Conservation (phyloP, 1,140 invertebrate genomes). For the Elymnias hypermnestra region DNA sequence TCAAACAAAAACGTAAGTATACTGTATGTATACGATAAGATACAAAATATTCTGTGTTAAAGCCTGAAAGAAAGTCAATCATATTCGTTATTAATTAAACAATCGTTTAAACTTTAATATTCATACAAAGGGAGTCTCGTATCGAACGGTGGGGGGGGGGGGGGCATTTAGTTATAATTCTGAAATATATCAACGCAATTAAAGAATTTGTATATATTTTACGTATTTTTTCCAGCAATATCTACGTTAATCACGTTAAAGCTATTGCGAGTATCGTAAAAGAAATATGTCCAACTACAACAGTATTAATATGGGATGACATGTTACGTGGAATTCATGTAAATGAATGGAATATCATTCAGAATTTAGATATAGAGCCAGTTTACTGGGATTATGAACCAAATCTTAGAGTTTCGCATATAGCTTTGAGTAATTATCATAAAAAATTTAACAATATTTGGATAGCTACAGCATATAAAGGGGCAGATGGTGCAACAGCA, state of each 20-base stretch:
- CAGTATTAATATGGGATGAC: conserved; percentile 95
- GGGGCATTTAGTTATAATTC: background rate
- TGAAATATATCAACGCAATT: too few species aligned
- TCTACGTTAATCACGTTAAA: conserved; percentile 85
- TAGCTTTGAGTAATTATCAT: conserved; percentile 40
- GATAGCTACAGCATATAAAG: conserved; percentile 95
- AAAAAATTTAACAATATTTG: conserved; percentile 82
- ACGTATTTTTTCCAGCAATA: conserved; percentile 58
- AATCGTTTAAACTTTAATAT: too few species aligned
- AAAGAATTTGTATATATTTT: background rate
- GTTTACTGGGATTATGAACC: conserved; percentile 90
- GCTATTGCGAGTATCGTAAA: conserved; percentile 80
- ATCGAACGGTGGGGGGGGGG: too few species aligned
- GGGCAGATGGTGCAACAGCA: conserved; percentile 88
- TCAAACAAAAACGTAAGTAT: conserved; percentile 39
- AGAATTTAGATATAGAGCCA: conserved; percentile 83
- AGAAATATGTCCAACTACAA: conserved; percentile 79
- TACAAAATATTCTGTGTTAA: background rate
- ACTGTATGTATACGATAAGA: background rate
- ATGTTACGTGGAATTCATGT: conserved; percentile 89
- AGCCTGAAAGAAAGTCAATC: too few species aligned
- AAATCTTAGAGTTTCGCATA: conserved; percentile 27
- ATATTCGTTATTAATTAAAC: too few species aligned
- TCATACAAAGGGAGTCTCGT: too few species aligned
- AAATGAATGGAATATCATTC: conserved; percentile 80